Percentiles rank a stretch among this genome's conserved stretches.
Evolutionary conservation across 1,140 invertebrate genomes (phyloP).

Genomic region (Eurosta solidaginis): DNA sequence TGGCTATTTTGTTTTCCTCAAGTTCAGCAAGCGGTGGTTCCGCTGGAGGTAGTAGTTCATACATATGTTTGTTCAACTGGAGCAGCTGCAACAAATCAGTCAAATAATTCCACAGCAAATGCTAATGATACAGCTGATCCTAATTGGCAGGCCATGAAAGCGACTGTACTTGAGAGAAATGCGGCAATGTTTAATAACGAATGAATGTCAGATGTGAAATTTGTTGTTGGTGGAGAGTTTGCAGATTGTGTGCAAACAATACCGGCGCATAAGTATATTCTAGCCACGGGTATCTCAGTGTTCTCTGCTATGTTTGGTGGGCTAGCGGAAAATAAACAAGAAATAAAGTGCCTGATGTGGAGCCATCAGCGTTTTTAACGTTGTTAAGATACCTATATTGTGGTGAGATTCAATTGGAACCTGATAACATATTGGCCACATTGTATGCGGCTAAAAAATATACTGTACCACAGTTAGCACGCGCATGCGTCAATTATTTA

Average conservation of each 20-base stretch:
- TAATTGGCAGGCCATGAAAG: slow-evolving; percentile 90
- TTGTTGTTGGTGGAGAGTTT: slow-evolving; percentile 84
- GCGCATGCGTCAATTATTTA: no score
- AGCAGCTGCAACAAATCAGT: no score
- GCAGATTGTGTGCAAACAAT: no score
- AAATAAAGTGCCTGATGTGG: no score
- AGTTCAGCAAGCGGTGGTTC: slow-evolving; percentile 33
- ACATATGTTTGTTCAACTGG: slow-evolving; percentile 48
- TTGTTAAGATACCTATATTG: no score
- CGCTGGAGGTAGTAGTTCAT: slow-evolving; percentile 49
- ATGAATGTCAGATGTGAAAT: slow-evolving; percentile 89
- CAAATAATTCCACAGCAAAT: no score
- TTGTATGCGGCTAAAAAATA: slow-evolving; percentile 92
- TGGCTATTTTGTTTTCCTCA: slow-evolving; percentile 64
- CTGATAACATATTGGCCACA: slow-evolving; percentile 86
- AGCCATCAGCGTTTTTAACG: no score
- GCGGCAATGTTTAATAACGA: no score
- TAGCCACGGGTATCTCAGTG: slow-evolving; percentile 87
- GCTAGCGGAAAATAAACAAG: no score
- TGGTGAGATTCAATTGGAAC: no score
- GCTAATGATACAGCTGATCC: slow-evolving; percentile 73
- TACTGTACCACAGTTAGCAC: slow-evolving; percentile 91
- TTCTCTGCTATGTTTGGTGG: slow-evolving; percentile 95
- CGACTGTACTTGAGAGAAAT: no score
- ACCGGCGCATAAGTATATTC: no score